A percentile compares a stretch with the other conserved stretches of the same genome.
phyloP scores from a whole-genome alignment of 2,113 vertebrate species.

The Eupsittula cactorum region DNA sequence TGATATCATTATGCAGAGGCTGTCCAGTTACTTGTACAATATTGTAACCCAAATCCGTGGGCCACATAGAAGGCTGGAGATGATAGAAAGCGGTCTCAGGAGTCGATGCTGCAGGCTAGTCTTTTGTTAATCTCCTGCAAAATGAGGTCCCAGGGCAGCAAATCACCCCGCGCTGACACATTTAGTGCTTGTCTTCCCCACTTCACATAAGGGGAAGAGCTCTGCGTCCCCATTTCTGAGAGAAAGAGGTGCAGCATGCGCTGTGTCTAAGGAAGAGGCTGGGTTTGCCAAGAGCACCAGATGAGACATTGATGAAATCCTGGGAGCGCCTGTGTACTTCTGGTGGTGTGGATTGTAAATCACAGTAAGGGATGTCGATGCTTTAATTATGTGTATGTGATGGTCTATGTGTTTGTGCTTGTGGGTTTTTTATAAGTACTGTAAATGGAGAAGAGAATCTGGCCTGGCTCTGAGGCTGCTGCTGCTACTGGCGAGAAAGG shows the following conservation, averaged over 20 bases:
- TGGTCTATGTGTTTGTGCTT: conserved; percentile 66
- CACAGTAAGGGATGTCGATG: conserved; percentile 68
- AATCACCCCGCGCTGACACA: conserved; percentile 39
- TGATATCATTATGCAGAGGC: background rate
- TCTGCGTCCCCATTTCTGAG: conserved; percentile 18
- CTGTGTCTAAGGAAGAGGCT: conserved; percentile 32
- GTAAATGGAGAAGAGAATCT: conserved; percentile 67
- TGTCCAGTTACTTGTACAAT: conserved; percentile 13
- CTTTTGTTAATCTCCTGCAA: conserved; percentile 63
- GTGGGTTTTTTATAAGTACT: conserved; percentile 64
- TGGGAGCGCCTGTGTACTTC: conserved; percentile 66
- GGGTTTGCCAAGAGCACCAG: conserved; percentile 67
- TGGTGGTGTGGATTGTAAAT: conserved; percentile 71
- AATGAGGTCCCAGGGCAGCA: conserved; percentile 52
- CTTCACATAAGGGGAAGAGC: conserved; percentile 25
- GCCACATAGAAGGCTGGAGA: background rate
- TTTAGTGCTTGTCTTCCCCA: conserved; percentile 14
- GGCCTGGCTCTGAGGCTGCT: conserved; percentile 60
- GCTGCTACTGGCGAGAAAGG: conserved; percentile 38
- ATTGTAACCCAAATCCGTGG: conserved; percentile 8
- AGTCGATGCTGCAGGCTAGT: conserved; percentile 52
- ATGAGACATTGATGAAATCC: conserved; percentile 73
- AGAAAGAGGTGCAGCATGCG: background rate
- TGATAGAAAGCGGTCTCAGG: conserved; percentile 45
- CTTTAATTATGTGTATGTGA: conserved; percentile 70